Evolutionary conservation across 2,797 vertebrate species (phyloP).

Genomic region (Luscinia megarhynchos): DNA sequence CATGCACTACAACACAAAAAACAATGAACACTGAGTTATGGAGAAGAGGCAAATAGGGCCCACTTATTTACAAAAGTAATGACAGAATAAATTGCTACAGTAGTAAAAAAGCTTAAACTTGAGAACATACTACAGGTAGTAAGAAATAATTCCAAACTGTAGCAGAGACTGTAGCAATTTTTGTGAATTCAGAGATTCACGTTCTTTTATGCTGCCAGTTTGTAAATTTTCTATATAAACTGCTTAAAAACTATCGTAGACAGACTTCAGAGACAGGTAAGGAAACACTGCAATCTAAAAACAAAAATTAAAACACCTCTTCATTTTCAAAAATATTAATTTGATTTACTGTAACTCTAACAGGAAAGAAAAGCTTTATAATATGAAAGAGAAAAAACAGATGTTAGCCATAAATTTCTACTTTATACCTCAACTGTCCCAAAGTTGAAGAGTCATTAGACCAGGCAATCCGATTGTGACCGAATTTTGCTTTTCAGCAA

Average conservation of each 20-base stretch:
- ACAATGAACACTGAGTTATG: not conserved
- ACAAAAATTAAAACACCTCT: not conserved
- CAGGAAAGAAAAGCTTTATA: not conserved
- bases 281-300: not conserved
- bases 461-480: not conserved
- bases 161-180: not conserved
- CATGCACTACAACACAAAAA: slow-evolving; percentile 80
- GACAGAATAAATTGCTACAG: not conserved
- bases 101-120: not conserved
- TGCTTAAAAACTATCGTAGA: not conserved
- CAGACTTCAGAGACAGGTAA: not conserved
- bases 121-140: not conserved
- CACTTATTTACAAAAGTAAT: not conserved
- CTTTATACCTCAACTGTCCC: not conserved
- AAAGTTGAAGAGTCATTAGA: not conserved
- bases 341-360: not conserved
- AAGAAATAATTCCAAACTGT: not conserved
- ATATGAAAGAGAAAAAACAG: not conserved
- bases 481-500: not conserved
- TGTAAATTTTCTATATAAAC: not conserved
- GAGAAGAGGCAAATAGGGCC: not conserved
- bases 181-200: not conserved
- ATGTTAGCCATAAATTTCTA: not conserved
- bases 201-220: not conserved
- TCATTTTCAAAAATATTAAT: not conserved